Conservation (phyloP, 2,797 vertebrate genomes). For the Rhinoraja longicauda region DNA sequence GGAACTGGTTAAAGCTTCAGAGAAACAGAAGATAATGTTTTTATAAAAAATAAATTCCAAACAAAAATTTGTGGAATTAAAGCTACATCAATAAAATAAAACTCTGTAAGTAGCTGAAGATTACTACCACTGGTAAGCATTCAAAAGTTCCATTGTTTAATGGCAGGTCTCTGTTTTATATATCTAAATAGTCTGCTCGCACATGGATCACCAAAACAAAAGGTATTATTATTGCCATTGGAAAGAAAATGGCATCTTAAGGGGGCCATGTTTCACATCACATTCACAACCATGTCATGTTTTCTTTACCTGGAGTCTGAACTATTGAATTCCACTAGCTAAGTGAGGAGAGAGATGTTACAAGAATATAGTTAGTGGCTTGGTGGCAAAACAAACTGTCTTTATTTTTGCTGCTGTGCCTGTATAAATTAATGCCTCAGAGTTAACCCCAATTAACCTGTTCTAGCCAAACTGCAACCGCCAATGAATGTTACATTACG, state of each 20-base stretch:
- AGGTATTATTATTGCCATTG: neutral
- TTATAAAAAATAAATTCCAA: neutral
- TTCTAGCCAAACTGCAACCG: neutral
- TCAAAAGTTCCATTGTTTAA: slow-evolving; percentile 19
- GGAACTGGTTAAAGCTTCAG: neutral
- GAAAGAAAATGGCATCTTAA: neutral
- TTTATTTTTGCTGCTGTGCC: neutral
- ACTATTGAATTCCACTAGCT: slow-evolving; percentile 3
- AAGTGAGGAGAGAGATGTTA: neutral
- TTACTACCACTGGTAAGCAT: neutral
- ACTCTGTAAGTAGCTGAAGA: neutral
- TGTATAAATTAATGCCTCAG: neutral
- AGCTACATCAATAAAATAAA: neutral
- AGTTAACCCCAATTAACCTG: neutral
- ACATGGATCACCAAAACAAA: neutral
- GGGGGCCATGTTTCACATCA: too few species aligned
- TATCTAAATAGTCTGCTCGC: slow-evolving; percentile 13
- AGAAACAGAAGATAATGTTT: neutral
- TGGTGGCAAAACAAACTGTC: neutral
- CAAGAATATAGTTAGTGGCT: neutral
- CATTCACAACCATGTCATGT: neutral
- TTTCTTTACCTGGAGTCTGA: neutral
- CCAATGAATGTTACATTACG: neutral
- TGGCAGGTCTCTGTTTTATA: neutral
- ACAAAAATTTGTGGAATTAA: neutral